A percentile compares a stretch with the other conserved stretches of the same genome.
These are phyloP conservation scores for Tauraco hartlaubi DNA, from an alignment of 2,797 vertebrate genomes.

Conservation along the genomic window DNA sequence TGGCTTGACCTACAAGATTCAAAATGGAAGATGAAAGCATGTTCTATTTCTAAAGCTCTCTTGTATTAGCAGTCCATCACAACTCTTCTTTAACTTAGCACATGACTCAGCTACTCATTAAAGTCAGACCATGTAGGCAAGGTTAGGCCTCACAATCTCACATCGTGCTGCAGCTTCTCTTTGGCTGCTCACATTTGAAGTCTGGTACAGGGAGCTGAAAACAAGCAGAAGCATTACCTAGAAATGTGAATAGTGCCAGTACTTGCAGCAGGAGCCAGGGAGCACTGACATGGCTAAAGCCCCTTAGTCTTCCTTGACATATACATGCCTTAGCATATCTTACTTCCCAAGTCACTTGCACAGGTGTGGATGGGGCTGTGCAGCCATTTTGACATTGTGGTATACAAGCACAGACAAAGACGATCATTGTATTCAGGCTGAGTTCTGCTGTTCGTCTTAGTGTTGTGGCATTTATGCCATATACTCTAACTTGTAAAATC, in stretches of 20 bases:
- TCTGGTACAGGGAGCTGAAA: not conserved
- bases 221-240: not conserved
- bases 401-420: not conserved
- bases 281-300: not conserved
- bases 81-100: not conserved
- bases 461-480: not conserved
- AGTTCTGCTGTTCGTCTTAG: not conserved
- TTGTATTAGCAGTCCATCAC: not conserved
- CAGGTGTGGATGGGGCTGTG: not conserved
- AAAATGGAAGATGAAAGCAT: not conserved
- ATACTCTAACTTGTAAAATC: not conserved
- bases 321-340: not conserved
- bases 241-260: not conserved
- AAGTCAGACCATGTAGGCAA: not conserved
- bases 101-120: not conserved
- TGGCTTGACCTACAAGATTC: not conserved
- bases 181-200: not conserved
- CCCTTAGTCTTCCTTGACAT: not conserved
- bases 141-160: not conserved
- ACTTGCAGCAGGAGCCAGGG: not conserved
- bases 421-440: not conserved
- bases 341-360: not conserved
- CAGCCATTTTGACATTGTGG: not conserved
- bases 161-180: not conserved
- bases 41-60: not conserved